These are phyloP conservation scores for Mythimna loreyi DNA, from an alignment of 2,888 invertebrate genomes.

Conservation along the genomic window DNA sequence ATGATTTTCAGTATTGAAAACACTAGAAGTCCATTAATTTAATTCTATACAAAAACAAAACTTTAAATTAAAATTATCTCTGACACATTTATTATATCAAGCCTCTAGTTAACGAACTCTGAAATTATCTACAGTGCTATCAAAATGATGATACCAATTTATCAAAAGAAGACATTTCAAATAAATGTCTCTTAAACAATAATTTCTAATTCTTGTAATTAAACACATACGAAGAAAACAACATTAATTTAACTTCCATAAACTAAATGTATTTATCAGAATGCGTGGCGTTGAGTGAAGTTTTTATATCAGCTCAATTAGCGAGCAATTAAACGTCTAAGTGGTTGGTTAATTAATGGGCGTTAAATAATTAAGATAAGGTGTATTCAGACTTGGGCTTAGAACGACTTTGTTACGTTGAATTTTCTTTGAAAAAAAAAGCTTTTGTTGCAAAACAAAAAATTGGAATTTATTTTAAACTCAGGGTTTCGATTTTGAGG, in stretches of 20 bases:
- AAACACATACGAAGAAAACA: constrained; percentile 43
- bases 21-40: too few relatives aligned
- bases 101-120: too few relatives aligned
- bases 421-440: too few relatives aligned
- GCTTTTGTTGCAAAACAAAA: too few relatives aligned
- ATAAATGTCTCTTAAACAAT: constrained; percentile 27
- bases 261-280: constrained; percentile 66
- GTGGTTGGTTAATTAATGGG: constrained; percentile 57
- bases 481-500: too few relatives aligned
- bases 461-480: too few relatives aligned
- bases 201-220: constrained; percentile 35
- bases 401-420: background rate
- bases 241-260: constrained; percentile 61
- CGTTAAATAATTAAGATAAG: constrained; percentile 64
- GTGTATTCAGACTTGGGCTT: constrained; percentile 34
- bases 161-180: constrained; percentile 21
- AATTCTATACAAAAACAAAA: too few relatives aligned
- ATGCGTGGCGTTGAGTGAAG: constrained; percentile 60
- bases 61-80: too few relatives aligned
- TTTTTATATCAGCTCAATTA: constrained; percentile 68
- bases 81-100: too few relatives aligned
- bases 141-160: constrained; percentile 7
- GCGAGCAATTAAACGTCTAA: constrained; percentile 66
- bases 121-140: background rate
- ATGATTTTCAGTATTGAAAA: too few relatives aligned